A percentile compares a stretch with the other conserved stretches of the same genome.
phyloP scores from a whole-genome alignment of 1,140 invertebrate species.

The Copidosoma floridanum region DNA sequence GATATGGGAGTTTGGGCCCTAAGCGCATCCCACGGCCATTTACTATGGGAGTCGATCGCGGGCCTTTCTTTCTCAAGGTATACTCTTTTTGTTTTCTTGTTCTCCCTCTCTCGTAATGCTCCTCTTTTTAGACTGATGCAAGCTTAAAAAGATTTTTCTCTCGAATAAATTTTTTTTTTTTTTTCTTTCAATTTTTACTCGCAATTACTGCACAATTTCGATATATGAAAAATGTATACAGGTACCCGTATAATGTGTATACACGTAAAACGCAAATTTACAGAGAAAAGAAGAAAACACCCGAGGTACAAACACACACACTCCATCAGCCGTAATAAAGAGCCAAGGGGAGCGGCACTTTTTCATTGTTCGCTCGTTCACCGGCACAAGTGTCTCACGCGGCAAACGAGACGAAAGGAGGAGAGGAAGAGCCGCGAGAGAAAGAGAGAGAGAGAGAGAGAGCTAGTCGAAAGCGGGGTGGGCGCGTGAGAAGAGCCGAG shows the following conservation, averaged over 20 bases:
- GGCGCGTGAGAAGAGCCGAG: too few relatives aligned
- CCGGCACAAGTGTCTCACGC: too few relatives aligned
- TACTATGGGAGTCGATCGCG: constrained; percentile 39
- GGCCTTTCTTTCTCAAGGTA: constrained; percentile 49
- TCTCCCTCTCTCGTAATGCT: not conserved
- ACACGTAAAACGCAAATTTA: too few relatives aligned
- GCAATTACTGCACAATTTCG: too few relatives aligned
- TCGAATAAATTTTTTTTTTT: too few relatives aligned
- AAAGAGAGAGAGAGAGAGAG: constrained; percentile 1
- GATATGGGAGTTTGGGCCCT: constrained; percentile 47
- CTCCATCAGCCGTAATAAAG: constrained; percentile 6
- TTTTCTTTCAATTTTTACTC: too few relatives aligned
- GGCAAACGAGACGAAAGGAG: constrained; percentile 2
- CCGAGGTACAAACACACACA: not conserved
- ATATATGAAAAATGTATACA: too few relatives aligned
- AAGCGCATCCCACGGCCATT: constrained; percentile 53
- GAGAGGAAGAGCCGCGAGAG: constrained; percentile 11
- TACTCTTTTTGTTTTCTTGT: constrained; percentile 22
- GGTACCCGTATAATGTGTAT: too few relatives aligned
- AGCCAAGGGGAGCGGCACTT: not conserved
- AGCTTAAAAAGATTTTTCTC: too few relatives aligned
- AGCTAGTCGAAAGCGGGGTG: constrained; percentile 10
- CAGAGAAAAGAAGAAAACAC: too few relatives aligned
- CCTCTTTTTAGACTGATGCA: too few relatives aligned
- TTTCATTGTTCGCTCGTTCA: constrained; percentile 3